phyloP scores from a whole-genome alignment of 2,113 vertebrate species.

The Lamprotornis superbus region DNA sequence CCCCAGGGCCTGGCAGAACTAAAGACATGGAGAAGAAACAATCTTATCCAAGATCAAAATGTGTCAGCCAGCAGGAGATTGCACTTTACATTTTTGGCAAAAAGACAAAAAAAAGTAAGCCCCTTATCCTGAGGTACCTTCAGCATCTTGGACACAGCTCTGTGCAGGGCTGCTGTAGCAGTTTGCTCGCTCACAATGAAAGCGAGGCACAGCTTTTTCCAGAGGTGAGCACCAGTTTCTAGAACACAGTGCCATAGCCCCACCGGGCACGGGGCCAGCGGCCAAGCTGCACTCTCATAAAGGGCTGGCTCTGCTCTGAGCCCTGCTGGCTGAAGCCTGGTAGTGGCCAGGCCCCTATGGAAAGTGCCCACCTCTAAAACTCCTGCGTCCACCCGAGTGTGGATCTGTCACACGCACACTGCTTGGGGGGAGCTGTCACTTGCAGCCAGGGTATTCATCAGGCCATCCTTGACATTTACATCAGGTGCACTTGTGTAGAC shows the following conservation, averaged over 20 bases:
- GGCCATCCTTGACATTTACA: background rate
- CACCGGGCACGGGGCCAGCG: background rate
- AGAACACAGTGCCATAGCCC: background rate
- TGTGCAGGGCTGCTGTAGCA: background rate
- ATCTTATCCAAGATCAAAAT: background rate
- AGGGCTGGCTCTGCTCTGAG: background rate
- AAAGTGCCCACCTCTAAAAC: accelerated
- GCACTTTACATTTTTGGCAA: background rate
- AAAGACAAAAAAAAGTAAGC: background rate
- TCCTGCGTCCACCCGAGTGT: accelerated
- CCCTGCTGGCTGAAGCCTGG: background rate
- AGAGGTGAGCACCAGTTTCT: background rate
- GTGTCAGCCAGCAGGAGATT: background rate
- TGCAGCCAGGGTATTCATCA: background rate
- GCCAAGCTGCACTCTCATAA: background rate
- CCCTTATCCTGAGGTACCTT: background rate
- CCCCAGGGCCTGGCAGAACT: background rate
- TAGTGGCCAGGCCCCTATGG: accelerated
- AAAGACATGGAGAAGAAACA: background rate
- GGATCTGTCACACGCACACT: background rate
- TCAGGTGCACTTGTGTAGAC: accelerated
- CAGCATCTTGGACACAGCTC: background rate
- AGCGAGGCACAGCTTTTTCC: background rate
- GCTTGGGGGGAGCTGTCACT: background rate
- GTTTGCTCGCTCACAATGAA: accelerated